phyloP scores from a whole-genome alignment of 2,797 vertebrate genomes.

The Gymnothorax javanicus region DNA sequence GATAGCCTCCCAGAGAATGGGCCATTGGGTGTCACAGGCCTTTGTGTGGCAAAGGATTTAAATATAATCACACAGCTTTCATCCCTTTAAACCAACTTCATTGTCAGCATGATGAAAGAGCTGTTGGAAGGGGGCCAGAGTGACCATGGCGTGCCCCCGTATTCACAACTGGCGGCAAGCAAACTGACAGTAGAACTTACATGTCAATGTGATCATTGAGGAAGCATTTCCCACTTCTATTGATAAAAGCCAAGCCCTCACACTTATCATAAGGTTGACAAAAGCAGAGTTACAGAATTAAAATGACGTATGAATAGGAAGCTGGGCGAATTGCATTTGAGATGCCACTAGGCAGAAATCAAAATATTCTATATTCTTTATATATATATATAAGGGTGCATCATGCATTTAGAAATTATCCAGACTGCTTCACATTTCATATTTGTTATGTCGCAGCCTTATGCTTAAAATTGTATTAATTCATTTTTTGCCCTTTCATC shows the following conservation, averaged over 20 bases:
- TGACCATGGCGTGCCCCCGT: conserved; percentile 25
- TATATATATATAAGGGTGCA: no score
- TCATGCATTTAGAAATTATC: no score
- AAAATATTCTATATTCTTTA: no score
- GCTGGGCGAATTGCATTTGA: background rate
- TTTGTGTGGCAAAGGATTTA: conserved; percentile 31
- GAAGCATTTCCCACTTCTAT: background rate
- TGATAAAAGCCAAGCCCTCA: background rate
- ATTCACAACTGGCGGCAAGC: conserved; percentile 16
- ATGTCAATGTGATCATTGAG: conserved; percentile 25
- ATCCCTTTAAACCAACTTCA: conserved; percentile 30
- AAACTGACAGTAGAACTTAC: conserved; percentile 25
- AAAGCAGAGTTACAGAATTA: background rate
- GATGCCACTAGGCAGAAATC: background rate
- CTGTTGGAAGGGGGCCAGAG: background rate
- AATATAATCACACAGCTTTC: conserved; percentile 30
- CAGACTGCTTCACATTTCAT: no score
- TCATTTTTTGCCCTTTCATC: no score
- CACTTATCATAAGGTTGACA: background rate
- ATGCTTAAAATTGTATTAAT: no score
- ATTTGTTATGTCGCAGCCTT: no score
- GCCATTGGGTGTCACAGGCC: conserved; percentile 20
- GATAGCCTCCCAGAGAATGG: conserved; percentile 20
- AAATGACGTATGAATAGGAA: background rate
- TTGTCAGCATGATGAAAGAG: conserved; percentile 30